phyloP scores from a whole-genome alignment of 1,140 invertebrate species.

The Macrobrachium nipponense region DNA sequence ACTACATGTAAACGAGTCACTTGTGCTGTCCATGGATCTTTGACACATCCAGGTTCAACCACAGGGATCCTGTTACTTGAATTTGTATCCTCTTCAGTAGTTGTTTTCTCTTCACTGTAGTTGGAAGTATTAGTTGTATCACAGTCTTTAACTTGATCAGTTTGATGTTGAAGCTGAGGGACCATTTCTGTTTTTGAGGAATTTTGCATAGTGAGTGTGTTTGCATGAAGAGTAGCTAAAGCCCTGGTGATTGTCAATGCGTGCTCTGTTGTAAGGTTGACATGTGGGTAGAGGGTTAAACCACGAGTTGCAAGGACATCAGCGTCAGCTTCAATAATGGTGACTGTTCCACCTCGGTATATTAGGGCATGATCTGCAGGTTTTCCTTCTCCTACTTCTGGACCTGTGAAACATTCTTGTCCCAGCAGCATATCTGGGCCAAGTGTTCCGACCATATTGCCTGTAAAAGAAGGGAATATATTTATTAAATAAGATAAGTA shows the following conservation, averaged over 20 bases:
- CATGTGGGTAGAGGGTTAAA: conserved; percentile 42
- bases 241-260: conserved; percentile 53
- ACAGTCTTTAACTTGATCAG: not conserved
- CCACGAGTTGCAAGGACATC: conserved; percentile 28
- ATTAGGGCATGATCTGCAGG: conserved; percentile 30
- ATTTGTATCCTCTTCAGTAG: not conserved
- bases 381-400: conserved; percentile 28
- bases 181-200: not conserved
- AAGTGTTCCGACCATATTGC: conserved; percentile 30
- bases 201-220: conserved; percentile 30
- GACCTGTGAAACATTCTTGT: conserved; percentile 9
- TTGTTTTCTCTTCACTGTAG: not conserved
- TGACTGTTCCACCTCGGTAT: conserved; percentile 31
- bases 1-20: conserved; percentile 30
- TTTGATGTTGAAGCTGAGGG: not conserved
- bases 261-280: conserved; percentile 53
- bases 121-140: not conserved
- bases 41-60: not conserved
- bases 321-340: conserved; percentile 19
- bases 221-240: conserved; percentile 54
- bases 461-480: conserved; percentile 2
- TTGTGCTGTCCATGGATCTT: conserved; percentile 48
- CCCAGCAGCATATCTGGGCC: conserved; percentile 28
- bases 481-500: not conserved
- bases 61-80: not conserved